Evolutionary conservation across 2,888 invertebrate species (phyloP).

Genomic region (Hemaris fuciformis): DNA sequence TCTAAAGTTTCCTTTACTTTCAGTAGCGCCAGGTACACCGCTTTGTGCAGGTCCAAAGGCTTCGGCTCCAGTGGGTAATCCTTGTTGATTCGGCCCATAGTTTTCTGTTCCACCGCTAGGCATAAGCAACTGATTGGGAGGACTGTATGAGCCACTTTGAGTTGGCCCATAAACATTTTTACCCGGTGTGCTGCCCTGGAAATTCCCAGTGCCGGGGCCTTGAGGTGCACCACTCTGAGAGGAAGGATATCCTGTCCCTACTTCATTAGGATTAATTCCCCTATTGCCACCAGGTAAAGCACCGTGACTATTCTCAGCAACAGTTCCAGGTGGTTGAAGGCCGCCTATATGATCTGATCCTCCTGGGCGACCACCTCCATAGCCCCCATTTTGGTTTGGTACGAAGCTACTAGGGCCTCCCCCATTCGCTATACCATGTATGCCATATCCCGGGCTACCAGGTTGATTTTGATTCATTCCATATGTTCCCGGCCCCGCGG

Average conservation of each 20-base stretch:
- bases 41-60: constrained; percentile 21
- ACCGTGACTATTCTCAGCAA: neutral
- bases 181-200: neutral
- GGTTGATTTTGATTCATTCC: neutral
- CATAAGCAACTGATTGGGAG: neutral
- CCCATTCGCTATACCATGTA: neutral
- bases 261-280: neutral
- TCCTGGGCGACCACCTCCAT: constrained; percentile 20
- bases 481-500: neutral
- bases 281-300: neutral
- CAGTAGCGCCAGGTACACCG: neutral
- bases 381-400: constrained; percentile 15
- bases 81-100: constrained; percentile 23
- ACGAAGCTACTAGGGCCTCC: neutral
- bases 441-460: neutral
- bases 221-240: neutral
- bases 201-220: neutral
- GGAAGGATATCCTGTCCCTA: neutral
- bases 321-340: neutral
- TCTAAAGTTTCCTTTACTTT: neutral
- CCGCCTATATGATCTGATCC: constrained; percentile 19
- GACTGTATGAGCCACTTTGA: neutral
- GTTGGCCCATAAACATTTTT: neutral
- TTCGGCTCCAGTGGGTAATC: constrained; percentile 11
- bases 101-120: constrained; percentile 15